Evolutionary conservation across 2,888 invertebrate genomes (phyloP).

Genomic region (Hypomecis punctinalis): DNA sequence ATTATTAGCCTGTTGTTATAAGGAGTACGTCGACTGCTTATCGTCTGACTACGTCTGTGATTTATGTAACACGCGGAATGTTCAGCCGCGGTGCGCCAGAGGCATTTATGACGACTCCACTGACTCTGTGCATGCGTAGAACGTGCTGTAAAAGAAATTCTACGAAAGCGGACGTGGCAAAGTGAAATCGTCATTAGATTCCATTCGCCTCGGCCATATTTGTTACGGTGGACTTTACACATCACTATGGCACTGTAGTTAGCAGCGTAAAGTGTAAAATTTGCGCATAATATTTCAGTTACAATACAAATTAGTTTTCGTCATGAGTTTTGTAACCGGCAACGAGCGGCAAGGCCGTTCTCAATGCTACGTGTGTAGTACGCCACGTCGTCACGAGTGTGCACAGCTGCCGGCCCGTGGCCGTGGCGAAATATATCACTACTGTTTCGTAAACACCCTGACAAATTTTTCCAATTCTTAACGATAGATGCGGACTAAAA

Average conservation of each 20-base stretch:
- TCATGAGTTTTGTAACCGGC: slow-evolving; percentile 58
- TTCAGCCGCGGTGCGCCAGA: slow-evolving; percentile 33
- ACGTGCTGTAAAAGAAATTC: slow-evolving; percentile 44
- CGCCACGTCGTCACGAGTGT: slow-evolving; percentile 51
- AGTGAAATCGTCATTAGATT: slow-evolving; percentile 46
- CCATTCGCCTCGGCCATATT: slow-evolving; percentile 39
- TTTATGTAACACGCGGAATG: slow-evolving; percentile 42
- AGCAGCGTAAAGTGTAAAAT: slow-evolving; percentile 1
- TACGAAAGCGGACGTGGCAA: slow-evolving; percentile 44
- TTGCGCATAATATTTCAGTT: slow-evolving; percentile 7
- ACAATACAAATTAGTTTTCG: slow-evolving; percentile 40
- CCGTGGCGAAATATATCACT: slow-evolving; percentile 53
- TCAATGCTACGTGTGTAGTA: slow-evolving; percentile 70
- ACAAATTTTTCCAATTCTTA: slow-evolving; percentile 25
- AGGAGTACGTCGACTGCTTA: slow-evolving; percentile 36
- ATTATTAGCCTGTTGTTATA: slow-evolving; percentile 23
- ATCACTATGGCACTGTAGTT: background rate
- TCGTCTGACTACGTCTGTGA: slow-evolving; percentile 37
- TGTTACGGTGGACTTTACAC: slow-evolving; percentile 7
- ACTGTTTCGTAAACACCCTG: slow-evolving; percentile 47
- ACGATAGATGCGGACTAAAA: slow-evolving; percentile 2
- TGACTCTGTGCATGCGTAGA: slow-evolving; percentile 29
- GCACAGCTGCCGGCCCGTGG: slow-evolving; percentile 61
- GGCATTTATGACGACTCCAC: slow-evolving; percentile 37
- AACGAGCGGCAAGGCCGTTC: slow-evolving; percentile 75